phyloP scores from a whole-genome alignment of 2,113 vertebrate genomes.

The Monopterus albus region DNA sequence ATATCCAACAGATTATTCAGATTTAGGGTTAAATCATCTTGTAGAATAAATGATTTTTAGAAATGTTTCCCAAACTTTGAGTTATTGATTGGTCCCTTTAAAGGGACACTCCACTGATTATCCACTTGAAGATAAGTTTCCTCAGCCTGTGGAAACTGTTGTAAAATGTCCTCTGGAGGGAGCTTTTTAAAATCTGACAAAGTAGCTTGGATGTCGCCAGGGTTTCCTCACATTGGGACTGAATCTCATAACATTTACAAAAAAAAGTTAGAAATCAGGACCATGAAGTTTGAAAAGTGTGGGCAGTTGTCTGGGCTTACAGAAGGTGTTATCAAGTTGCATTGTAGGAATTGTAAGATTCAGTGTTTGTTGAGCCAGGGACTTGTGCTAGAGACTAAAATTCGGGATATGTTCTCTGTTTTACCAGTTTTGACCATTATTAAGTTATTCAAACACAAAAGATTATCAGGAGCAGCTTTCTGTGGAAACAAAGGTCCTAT shows the following conservation, averaged over 20 bases:
- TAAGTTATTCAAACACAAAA: background rate
- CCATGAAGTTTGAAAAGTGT: too few relatives aligned
- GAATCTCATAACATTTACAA: too few relatives aligned
- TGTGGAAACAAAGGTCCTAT: background rate
- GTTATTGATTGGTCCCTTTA: conserved; percentile 1
- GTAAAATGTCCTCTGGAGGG: background rate
- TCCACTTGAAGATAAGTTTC: background rate
- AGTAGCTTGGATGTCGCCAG: too few relatives aligned
- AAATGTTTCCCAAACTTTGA: background rate
- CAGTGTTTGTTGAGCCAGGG: too few relatives aligned
- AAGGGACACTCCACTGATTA: background rate
- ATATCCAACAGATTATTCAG: background rate
- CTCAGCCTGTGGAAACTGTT: background rate
- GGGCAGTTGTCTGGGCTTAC: too few relatives aligned
- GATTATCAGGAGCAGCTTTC: conserved; percentile 8
- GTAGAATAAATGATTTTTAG: background rate
- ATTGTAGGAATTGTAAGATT: too few relatives aligned
- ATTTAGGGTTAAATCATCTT: background rate
- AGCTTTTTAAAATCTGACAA: background rate
- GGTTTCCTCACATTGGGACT: too few relatives aligned
- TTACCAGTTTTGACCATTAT: background rate
- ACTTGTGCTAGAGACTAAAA: too few relatives aligned
- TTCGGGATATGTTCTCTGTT: background rate
- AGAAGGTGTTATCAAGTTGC: too few relatives aligned
- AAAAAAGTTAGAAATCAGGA: too few relatives aligned